Base-by-base conservation (phyloP, 2,797 vertebrate genomes). In the Cercopithecus petaurista region DNA sequence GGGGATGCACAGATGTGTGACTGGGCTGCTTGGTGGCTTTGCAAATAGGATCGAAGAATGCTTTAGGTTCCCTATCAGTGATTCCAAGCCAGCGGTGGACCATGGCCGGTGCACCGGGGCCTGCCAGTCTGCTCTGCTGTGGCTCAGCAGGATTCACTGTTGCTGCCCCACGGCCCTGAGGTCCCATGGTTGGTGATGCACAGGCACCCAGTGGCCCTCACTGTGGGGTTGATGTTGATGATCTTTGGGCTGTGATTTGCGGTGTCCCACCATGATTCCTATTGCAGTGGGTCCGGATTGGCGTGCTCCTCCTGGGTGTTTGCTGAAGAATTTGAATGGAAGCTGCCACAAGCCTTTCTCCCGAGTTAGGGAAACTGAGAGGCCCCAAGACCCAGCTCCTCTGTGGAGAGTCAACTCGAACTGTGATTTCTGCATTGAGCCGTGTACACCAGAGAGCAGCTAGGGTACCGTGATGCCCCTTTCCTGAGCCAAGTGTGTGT, bases 101-200 rank as follows among this genome's bases (percentile, higher is more conserved):
- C 1, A 11, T 21, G 24, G 48, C 64, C 0, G 5, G 14, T 0
- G n/a, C 33, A 0, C 33, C 0, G 1, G 1, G 22, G 75, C 67
- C 10, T 10, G 73, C 46, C 9, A 9, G 15, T n/a, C 11, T 2
- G 26, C 73, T 5, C 26, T 0, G 0, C 33, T 0, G 5, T n/a
- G 57, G 75, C 36, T 1, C 2, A 4, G 33, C 14, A 0, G 17
- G 55, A 7, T 7, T 28, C 24, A 0, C 1, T 13, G 0, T 11
- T 3, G 11, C 12, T 1, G 19, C 30, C 75, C 57, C 6, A 30
- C 4, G 4, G 9, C 5, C 36, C 24, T 0, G 0, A 0, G 1
- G 61, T 8, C 28, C 14, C 64, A 0, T 0, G 10, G 21, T 5
- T 21, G 50, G 84, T 0, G 2, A 22, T 0, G 2, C 1, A 1